phyloP scores from a whole-genome alignment of 2,113 vertebrate species.

The Nothocercus julius region DNA sequence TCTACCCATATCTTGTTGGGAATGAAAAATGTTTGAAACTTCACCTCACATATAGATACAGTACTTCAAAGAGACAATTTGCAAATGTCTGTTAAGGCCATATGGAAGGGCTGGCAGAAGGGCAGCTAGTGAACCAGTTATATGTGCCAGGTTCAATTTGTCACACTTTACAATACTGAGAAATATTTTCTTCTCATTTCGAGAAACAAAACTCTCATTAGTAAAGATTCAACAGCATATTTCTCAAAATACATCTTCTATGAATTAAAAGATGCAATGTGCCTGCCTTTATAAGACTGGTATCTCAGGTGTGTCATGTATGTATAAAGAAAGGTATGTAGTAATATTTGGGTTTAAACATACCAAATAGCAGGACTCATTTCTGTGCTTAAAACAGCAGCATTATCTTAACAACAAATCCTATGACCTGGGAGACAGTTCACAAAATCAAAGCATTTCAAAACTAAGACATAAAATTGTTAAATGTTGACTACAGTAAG shows the following conservation, averaged over 20 bases:
- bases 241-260: background rate
- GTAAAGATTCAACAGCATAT: background rate
- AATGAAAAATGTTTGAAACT: background rate
- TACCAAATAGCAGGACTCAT: background rate
- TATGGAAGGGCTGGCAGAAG: slow-evolving; percentile 67
- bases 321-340: background rate
- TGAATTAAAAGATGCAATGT: background rate
- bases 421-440: background rate
- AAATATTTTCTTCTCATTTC: slow-evolving; percentile 6
- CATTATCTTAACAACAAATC: background rate
- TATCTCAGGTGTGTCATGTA: accelerated
- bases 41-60: background rate
- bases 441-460: background rate
- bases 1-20: background rate
- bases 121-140: slow-evolving; percentile 72
- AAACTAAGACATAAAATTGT: accelerated
- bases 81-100: slow-evolving; percentile 47
- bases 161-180: slow-evolving; percentile 29
- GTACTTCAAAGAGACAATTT: slow-evolving; percentile 11
- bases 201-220: background rate
- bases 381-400: background rate
- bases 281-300: background rate
- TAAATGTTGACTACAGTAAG: background rate
- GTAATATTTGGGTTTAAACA: background rate
- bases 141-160: slow-evolving; percentile 59